Percentiles rank a stretch among this genome's conserved stretches.
Conservation (phyloP, 2,888 invertebrate species). For the Callimorpha dominula region DNA sequence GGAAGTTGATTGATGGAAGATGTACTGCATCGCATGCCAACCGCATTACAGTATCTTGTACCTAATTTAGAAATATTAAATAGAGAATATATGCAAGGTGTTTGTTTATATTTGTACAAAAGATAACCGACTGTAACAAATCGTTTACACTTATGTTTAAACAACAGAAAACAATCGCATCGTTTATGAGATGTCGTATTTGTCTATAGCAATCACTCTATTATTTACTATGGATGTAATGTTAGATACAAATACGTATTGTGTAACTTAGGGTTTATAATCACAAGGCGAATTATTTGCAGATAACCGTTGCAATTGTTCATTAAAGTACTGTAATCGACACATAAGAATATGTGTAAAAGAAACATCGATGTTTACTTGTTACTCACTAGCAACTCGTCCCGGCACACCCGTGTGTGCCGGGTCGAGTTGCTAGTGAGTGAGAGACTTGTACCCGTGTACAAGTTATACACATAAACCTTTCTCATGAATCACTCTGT, state of each 20-base stretch:
- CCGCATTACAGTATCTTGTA: too few relatives aligned
- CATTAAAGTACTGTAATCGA: not conserved
- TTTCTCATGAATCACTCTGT: too few relatives aligned
- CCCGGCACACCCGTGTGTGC: too few relatives aligned
- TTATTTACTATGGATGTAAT: not conserved
- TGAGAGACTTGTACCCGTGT: too few relatives aligned
- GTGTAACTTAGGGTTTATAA: not conserved
- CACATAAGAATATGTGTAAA: not conserved
- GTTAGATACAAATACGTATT: not conserved
- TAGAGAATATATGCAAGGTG: not conserved
- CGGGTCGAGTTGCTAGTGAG: too few relatives aligned
- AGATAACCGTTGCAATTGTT: not conserved
- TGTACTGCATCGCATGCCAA: too few relatives aligned
- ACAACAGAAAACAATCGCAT: not conserved
- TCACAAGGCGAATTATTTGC: not conserved
- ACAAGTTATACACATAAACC: too few relatives aligned
- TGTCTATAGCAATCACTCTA: not conserved
- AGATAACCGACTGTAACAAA: not conserved
- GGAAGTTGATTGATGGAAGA: too few relatives aligned
- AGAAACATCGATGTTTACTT: not conserved
- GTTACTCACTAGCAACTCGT: too few relatives aligned
- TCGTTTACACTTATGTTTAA: not conserved
- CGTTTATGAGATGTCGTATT: not conserved
- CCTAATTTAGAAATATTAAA: too few relatives aligned
- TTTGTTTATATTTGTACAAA: not conserved